Evolutionary conservation across 1,140 invertebrate genomes (phyloP).

Genomic region (Lordiphosa collinella): DNA sequence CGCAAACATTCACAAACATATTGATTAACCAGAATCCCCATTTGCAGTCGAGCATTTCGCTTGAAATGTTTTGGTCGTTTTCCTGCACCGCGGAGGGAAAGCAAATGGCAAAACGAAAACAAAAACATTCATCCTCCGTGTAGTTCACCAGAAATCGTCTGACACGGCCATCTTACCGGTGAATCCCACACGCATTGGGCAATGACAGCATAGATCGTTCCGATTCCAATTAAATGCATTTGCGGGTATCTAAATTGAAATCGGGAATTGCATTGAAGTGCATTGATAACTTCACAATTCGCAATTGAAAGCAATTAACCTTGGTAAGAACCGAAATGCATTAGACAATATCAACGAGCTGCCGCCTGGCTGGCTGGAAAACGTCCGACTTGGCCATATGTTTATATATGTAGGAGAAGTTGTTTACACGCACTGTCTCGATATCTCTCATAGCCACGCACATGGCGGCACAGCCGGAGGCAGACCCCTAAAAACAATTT

Average conservation of each 20-base stretch:
- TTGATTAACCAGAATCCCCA: slow-evolving; percentile 27
- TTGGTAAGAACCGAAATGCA: slow-evolving; percentile 64
- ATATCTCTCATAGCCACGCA: slow-evolving; percentile 23
- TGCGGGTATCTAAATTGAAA: slow-evolving; percentile 61
- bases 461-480: slow-evolving; percentile 22
- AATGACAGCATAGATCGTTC: too few species aligned
- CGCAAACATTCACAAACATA: slow-evolving; percentile 34
- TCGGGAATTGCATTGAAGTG: slow-evolving; percentile 61
- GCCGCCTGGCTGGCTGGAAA: slow-evolving; percentile 37
- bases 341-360: slow-evolving; percentile 41
- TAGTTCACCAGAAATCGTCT: slow-evolving; percentile 43
- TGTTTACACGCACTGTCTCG: slow-evolving; percentile 31
- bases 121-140: slow-evolving; percentile 27
- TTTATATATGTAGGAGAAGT: slow-evolving; percentile 31
- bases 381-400: slow-evolving; percentile 43
- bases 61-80: slow-evolving; percentile 55
- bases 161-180: slow-evolving; percentile 23
- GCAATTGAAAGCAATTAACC: slow-evolving; percentile 64
- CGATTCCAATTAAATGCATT: too few species aligned
- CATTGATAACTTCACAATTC: slow-evolving; percentile 63
- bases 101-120: slow-evolving; percentile 43
- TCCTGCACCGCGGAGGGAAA: not conserved
- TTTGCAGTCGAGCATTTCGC: slow-evolving; percentile 47
- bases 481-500: slow-evolving; percentile 51
- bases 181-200: slow-evolving; percentile 28